A percentile compares a stretch with the other conserved stretches of the same genome.
These are phyloP conservation scores for Phylloscopus collybita DNA, from an alignment of 2,797 vertebrate species.

Conservation along the genomic window DNA sequence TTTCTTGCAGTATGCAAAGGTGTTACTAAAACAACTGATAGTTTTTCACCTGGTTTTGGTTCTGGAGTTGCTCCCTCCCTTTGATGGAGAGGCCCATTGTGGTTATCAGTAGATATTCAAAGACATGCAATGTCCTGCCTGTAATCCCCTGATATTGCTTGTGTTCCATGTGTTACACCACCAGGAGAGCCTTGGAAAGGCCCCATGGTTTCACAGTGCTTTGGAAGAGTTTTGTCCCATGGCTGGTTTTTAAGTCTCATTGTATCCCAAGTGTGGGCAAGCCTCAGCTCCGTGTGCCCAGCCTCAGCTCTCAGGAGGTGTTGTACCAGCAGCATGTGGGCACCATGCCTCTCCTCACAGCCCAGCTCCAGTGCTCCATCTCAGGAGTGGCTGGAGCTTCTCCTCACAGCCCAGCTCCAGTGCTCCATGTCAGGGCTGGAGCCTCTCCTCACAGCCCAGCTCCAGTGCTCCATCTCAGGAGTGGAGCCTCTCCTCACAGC, in stretches of 20 bases:
- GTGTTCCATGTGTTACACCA: background rate
- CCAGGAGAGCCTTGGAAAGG: background rate
- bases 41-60: background rate
- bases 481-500: background rate
- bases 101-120: background rate
- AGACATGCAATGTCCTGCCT: background rate
- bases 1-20: background rate
- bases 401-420: too few species aligned
- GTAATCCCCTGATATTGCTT: background rate
- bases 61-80: background rate
- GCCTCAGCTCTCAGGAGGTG: constrained; percentile 11
- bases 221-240: background rate
- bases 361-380: background rate
- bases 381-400: background rate
- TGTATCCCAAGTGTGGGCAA: background rate
- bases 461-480: background rate
- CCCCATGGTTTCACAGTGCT: background rate
- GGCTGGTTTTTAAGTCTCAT: background rate
- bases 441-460: background rate
- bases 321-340: background rate
- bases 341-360: background rate
- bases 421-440: too few species aligned
- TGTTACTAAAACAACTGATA: background rate
- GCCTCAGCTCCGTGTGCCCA: background rate
- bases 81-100: background rate